Evolutionary conservation across 2,113 vertebrate species (phyloP).

Genomic region (Cyprinodon brontotheroides): DNA sequence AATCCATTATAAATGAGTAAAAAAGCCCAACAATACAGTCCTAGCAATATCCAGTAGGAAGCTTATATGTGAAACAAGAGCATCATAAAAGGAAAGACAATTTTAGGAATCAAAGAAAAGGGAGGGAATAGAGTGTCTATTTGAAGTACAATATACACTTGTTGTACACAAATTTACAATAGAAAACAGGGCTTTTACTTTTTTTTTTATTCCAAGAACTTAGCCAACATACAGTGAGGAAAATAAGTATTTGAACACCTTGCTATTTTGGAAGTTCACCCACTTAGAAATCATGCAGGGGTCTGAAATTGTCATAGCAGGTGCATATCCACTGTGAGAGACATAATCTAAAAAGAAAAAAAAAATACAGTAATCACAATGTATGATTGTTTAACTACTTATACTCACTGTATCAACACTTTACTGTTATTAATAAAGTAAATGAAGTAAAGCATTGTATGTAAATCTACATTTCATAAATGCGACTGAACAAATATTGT

Average conservation of each 20-base stretch:
- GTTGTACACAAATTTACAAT: background rate
- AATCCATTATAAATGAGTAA: conserved; percentile 74
- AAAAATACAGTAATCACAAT: too few relatives aligned
- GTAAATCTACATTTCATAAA: background rate
- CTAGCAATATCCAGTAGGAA: conserved; percentile 38
- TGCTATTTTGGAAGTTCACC: too few relatives aligned
- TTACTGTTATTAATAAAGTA: too few relatives aligned
- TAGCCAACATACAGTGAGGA: background rate
- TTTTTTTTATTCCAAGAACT: background rate
- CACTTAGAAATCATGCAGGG: too few relatives aligned
- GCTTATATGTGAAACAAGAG: conserved; percentile 44
- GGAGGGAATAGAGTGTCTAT: background rate
- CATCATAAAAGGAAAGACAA: conserved; percentile 19
- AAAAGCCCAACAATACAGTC: conserved; percentile 55
- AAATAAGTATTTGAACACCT: too few relatives aligned
- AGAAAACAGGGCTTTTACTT: background rate
- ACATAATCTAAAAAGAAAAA: too few relatives aligned
- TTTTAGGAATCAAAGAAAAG: background rate
- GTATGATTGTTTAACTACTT: too few relatives aligned
- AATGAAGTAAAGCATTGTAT: background rate
- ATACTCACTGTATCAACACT: too few relatives aligned
- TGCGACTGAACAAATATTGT: background rate
- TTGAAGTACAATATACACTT: background rate
- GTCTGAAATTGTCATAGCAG: too few relatives aligned
- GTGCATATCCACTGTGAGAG: too few relatives aligned